These are phyloP conservation scores for Synchiropus splendidus DNA, from an alignment of 2,113 vertebrate species.

Conservation along the genomic window DNA sequence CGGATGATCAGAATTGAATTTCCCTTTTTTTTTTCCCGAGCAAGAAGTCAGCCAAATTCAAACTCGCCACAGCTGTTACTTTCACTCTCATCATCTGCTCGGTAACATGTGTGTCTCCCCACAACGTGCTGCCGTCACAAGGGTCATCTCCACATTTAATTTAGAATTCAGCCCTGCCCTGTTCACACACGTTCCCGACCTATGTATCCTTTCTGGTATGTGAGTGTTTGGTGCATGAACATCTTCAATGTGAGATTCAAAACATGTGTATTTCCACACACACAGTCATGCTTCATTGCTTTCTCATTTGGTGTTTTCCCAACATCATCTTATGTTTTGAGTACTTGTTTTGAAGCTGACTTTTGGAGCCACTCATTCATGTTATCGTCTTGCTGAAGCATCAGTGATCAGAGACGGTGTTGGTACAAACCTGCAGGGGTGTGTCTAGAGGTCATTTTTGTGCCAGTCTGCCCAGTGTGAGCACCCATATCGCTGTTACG, in stretches of 20 bases:
- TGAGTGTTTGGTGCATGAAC: conserved; percentile 4
- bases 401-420: too few species aligned
- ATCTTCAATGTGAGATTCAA: conserved; percentile 8
- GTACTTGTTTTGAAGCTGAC: too few species aligned
- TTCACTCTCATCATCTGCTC: conserved; percentile 10
- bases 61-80: conserved; percentile 8
- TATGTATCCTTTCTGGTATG: conserved; percentile 2
- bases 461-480: too few species aligned
- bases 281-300: too few species aligned
- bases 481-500: too few species aligned
- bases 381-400: too few species aligned
- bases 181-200: background rate
- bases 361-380: too few species aligned
- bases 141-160: conserved; percentile 23
- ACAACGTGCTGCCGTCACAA: conserved; percentile 15
- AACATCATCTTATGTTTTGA: conserved; percentile 1
- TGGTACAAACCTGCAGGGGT: too few species aligned
- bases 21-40: too few species aligned
- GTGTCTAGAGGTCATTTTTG: too few species aligned
- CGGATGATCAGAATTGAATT: too few species aligned
- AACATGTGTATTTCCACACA: conserved; percentile 8
- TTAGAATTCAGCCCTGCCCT: conserved; percentile 15
- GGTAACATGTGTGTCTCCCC: conserved; percentile 16
- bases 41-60: conserved; percentile 15
- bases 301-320: background rate